Base-by-base conservation (phyloP, 2,888 invertebrate genomes). In the Platycheirus albimanus region DNA sequence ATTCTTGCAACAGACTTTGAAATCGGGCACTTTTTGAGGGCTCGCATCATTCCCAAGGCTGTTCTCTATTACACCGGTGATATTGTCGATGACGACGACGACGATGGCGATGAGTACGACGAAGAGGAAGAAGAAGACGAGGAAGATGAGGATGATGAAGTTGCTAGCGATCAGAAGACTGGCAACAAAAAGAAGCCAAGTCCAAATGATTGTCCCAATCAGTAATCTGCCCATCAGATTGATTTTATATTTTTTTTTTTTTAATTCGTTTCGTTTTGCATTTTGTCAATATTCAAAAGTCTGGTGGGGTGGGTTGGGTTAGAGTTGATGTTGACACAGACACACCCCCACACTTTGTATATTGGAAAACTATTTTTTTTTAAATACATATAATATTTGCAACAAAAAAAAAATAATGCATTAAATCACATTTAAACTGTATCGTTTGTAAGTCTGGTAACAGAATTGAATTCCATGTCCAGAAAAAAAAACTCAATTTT, bases 1-100 rank as follows among this genome's bases (percentile, higher is more conserved):
- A 92, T 98, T 86, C 92, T 99, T 85, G 96, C 97, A 8, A 95
- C 96, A 67, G 99, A 99, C 92, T 99, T 98, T 91, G 99, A 99
- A 93, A 96, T 99, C 90, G 99, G 99, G 2, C 99, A 99, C 92
- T 98, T 98, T 91, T 95, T 99, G 89, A 95, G 98, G 87, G 99
- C 99, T 91, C 94, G 98, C 86, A 95, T 99, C 86, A 96, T 99
- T 85, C 98, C 99, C n/a, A 95, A 97, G 89, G 99, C 99, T 74
- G 97, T 99, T 66, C 94, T 99, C 56, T 98, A 97, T 89, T 99
- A 95, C 92, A 99, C 99, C 79, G 99, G 99, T 88, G 96, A 96
- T 91, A 94, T 93, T 30, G 93, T 95, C 58, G 96, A 96, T 87
- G 96, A 96, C 74, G 96, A 96, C 74, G 95, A 95, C 49, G 94